These are phyloP conservation scores for Nemapogon koenigi DNA, from an alignment of 2,888 invertebrate genomes.

Conservation along the genomic window DNA sequence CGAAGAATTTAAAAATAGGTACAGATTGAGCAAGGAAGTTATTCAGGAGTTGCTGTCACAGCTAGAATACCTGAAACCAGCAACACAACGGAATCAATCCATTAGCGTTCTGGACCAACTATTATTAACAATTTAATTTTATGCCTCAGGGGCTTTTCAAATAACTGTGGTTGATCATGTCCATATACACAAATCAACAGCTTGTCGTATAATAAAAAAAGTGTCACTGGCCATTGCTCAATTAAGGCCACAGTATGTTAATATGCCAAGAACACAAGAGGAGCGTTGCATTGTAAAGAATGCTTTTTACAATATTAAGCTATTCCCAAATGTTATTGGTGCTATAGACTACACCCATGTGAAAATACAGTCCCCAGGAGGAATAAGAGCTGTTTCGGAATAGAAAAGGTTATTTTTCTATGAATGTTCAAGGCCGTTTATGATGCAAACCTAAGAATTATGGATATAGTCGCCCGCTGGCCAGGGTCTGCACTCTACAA, in stretches of 20 bases:
- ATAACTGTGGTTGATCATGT: slow-evolving; percentile 10
- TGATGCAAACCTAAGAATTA: slow-evolving; percentile 6
- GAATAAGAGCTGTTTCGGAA: slow-evolving; percentile 12
- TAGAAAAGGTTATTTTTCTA: no score
- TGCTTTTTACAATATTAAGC: slow-evolving; percentile 1
- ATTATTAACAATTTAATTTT: slow-evolving; percentile 9
- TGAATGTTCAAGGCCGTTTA: slow-evolving; percentile 13
- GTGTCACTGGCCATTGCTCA: slow-evolving; percentile 6
- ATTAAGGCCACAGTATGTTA: slow-evolving; percentile 8
- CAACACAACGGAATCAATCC: slow-evolving; percentile 1
- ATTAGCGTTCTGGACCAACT: slow-evolving; percentile 10
- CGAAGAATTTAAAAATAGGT: no score
- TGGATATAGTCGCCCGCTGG: slow-evolving; percentile 16
- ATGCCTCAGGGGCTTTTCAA: slow-evolving; percentile 8
- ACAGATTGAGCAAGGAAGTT: no score
- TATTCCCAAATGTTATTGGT: slow-evolving; percentile 5
- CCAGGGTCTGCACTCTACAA: slow-evolving; percentile 23
- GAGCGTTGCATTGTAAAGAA: no score
- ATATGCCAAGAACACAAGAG: slow-evolving; percentile 2
- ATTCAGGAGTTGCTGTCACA: no score
- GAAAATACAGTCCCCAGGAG: slow-evolving; percentile 6
- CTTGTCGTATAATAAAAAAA: slow-evolving; percentile 10
- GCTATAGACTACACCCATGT: background rate
- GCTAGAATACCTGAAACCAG: background rate
- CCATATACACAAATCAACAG: slow-evolving; percentile 8